Conservation (phyloP, 1,140 invertebrate species). For the Drosophila oshimai region DNA sequence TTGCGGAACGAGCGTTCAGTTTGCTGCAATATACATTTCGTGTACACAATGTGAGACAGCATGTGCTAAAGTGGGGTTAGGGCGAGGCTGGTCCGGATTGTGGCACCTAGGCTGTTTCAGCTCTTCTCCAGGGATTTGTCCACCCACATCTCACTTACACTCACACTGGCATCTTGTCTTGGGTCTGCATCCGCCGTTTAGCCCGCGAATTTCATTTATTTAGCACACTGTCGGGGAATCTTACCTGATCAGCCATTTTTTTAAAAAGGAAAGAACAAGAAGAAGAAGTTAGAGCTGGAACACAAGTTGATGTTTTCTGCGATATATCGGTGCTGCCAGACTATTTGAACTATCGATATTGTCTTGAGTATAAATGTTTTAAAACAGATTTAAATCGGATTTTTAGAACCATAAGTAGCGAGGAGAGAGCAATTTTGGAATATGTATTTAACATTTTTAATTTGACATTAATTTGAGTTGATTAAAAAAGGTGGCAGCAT, state of each 20-base stretch:
- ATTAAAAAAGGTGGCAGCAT: too few species aligned
- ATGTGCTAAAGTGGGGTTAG: conserved; percentile 70
- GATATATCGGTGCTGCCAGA: too few species aligned
- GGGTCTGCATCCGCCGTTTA: conserved; percentile 3
- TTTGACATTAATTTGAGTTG: too few species aligned
- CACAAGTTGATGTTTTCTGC: too few species aligned
- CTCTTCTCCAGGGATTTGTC: not conserved
- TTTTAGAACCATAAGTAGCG: too few species aligned
- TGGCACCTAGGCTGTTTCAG: not conserved
- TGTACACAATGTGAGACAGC: conserved; percentile 44
- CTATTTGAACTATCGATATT: too few species aligned
- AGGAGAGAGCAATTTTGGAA: too few species aligned
- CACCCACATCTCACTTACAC: conserved; percentile 9
- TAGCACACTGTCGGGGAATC: conserved; percentile 43
- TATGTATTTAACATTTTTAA: too few species aligned
- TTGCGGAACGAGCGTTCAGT: conserved; percentile 96
- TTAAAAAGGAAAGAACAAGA: conserved; percentile 83
- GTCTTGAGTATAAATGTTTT: too few species aligned
- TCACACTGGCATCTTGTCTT: not conserved
- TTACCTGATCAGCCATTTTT: conserved; percentile 83
- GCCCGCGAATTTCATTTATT: conserved; percentile 53
- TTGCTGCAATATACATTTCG: conserved; percentile 83
- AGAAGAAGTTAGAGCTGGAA: too few species aligned
- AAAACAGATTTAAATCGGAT: too few species aligned
- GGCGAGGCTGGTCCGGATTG: conserved; percentile 11